Evolutionary conservation across 2,888 invertebrate genomes (phyloP).

Genomic region (Pollenia amentaria): DNA sequence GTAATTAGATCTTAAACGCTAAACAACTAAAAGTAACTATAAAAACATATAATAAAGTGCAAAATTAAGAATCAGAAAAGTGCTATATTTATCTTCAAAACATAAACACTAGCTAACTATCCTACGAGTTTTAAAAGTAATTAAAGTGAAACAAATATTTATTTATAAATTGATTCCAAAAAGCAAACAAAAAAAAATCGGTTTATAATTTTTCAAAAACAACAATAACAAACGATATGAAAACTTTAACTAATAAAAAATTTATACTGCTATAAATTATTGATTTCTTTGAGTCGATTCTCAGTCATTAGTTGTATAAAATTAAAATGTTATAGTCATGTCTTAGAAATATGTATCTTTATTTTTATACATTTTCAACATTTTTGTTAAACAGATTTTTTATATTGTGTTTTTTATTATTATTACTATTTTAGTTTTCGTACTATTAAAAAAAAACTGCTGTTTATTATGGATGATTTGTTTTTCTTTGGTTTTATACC

Average conservation of each 20-base stretch:
- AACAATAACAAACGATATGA: not conserved
- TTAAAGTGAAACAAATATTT: not conserved
- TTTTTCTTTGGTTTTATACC: conserved; percentile 39
- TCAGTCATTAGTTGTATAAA: not conserved
- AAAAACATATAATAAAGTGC: not conserved
- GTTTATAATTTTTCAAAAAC: not conserved
- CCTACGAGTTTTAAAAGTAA: not conserved
- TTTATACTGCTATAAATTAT: not conserved
- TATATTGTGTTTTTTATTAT: no score
- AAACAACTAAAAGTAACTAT: not conserved
- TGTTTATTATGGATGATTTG: conserved; percentile 2
- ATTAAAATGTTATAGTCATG: not conserved
- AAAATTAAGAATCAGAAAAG: not conserved
- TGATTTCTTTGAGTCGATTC: not conserved
- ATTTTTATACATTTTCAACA: not conserved
- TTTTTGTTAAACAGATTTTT: not conserved
- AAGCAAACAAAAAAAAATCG: not conserved
- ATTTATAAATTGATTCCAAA: not conserved
- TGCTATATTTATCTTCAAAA: not conserved
- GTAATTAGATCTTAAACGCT: not conserved
- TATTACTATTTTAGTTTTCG: no score
- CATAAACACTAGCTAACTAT: not conserved
- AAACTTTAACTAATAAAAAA: no score
- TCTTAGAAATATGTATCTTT: not conserved
- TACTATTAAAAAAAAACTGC: no score